phyloP scores from a whole-genome alignment of 2,888 invertebrate species.

The Pachymerium ferrugineum region DNA sequence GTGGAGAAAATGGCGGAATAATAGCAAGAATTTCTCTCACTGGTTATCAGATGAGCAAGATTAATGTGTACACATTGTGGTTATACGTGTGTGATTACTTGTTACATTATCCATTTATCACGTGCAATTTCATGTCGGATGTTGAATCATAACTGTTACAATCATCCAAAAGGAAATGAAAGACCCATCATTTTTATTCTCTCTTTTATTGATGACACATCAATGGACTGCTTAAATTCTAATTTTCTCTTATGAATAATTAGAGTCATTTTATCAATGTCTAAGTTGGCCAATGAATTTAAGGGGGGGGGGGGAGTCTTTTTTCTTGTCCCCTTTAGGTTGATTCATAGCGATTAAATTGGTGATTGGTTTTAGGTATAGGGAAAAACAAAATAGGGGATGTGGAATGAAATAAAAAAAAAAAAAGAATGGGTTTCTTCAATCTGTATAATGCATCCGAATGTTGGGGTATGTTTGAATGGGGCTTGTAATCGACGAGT shows the following conservation, averaged over 20 bases:
- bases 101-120: slow-evolving; percentile 24
- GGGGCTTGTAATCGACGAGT: slow-evolving; percentile 16
- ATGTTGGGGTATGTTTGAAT: slow-evolving; percentile 14
- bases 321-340: background rate
- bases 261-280: background rate
- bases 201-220: background rate
- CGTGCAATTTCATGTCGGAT: background rate
- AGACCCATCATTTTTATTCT: background rate
- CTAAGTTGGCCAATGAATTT: background rate
- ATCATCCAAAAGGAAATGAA: slow-evolving; percentile 9
- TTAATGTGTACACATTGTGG: slow-evolving; percentile 1
- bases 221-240: background rate
- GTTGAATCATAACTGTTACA: slow-evolving; percentile 20
- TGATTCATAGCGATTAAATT: background rate
- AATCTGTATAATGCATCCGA: slow-evolving; percentile 20
- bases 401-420: too few relatives aligned
- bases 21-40: background rate
- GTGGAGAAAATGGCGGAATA: background rate
- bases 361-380: background rate
- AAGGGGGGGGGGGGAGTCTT: too few relatives aligned
- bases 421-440: slow-evolving; percentile 7
- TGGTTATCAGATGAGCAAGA: slow-evolving; percentile 20
- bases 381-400: too few relatives aligned
- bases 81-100: slow-evolving; percentile 6
- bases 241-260: slow-evolving; percentile 9